Evolutionary conservation across 53 echinoderm and acorn worm genomes (phyloP), one percentile per base, ranked within the genome.

Genomic region (Apostichopus leukothele): DNA sequence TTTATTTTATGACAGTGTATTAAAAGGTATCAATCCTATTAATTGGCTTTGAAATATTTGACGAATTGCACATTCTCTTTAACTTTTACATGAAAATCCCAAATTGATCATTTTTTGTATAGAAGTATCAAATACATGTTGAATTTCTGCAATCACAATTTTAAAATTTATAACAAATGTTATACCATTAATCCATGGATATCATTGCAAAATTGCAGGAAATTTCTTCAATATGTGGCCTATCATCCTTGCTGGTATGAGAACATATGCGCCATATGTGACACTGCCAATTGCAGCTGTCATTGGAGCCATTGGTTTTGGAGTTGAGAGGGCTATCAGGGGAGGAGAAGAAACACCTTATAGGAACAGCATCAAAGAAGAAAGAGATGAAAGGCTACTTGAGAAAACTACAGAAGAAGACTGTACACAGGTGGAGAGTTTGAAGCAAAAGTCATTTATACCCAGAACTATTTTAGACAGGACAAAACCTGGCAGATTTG

Each of bases 201-300:
- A 39, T 2, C 39, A 3, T 39, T 39, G 39, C 57, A 57, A 57
- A 1, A 18, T 71, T 16, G 71, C 71, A 71, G 71, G 10, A 83
- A 51, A 18, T 86, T 12, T 71, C 76, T 50, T 73, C 75, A 96
- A 74, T 71, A 96, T 98, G 98, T 94, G 93, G 93, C 98, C 90
- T 84, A 86, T 96, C 5, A 85, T 98, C 79, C 71, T 94, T 20
- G 98, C 98, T 74, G 96, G 95, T 11, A 9, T 94, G 75, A 91
- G 98, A 55, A 89, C 96, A 74, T 98, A 98, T 60, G 98, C 94
- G 13, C 98, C 98, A 7, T 98, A 95, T 53, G 91, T 96, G 23
- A 93, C 94, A 25, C 92, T 98, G 76, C 98, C 98, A 7, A 87
- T 94, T 66, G 96, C 98, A 21, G 66, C 94, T 20, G 94, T 96